Percentiles rank a stretch among this genome's conserved stretches.
Evolutionary conservation across 1,140 invertebrate species (phyloP).

Genomic region (Papilio xuthus): DNA sequence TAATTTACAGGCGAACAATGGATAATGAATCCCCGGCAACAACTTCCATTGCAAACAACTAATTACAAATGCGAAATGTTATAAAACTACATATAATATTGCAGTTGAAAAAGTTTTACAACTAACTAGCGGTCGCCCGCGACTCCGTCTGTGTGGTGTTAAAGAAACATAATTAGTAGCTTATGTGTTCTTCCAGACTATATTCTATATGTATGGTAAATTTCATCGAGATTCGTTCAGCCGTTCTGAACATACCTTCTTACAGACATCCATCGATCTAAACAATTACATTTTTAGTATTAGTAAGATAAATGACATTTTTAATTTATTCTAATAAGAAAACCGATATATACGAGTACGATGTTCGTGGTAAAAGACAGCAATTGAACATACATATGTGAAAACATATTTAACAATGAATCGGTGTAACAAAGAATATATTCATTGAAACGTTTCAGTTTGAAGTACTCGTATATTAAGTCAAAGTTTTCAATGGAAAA

Average conservation of each 20-base stretch:
- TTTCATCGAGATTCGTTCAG: no score
- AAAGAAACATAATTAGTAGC: no score
- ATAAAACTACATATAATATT: neutral
- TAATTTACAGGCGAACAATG: constrained; percentile 2
- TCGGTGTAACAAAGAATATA: neutral
- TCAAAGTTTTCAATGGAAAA: neutral
- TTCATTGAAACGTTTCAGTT: constrained; percentile 14
- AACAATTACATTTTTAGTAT: no score
- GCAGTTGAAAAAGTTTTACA: no score
- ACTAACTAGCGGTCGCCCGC: no score
- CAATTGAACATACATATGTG: neutral
- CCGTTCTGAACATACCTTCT: no score
- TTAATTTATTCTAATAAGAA: neutral
- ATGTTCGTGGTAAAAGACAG: neutral
- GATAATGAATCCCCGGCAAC: neutral
- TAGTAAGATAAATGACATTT: neutral
- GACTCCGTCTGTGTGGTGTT: no score
- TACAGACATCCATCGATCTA: no score
- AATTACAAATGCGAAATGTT: neutral
- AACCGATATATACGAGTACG: no score
- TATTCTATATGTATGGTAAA: no score
- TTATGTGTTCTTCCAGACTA: no score
- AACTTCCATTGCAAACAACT: neutral
- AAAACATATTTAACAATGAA: neutral
- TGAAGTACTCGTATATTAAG: neutral